Base-by-base conservation (phyloP, 2,113 vertebrate genomes). In the Gnathonemus echidnorhynchus region DNA sequence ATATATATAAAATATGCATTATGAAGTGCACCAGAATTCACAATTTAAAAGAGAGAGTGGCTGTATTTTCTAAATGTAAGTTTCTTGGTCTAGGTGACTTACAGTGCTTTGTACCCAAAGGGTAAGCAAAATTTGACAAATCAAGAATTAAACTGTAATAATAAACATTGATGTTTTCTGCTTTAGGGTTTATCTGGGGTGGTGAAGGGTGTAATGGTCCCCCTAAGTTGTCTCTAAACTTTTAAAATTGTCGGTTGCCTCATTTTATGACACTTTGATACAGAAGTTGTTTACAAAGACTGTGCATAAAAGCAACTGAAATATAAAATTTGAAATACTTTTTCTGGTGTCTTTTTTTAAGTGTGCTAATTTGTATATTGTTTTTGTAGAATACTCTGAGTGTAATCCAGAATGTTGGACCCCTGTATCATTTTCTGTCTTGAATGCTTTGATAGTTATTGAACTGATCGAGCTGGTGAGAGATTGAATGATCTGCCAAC, bases 21-120 rank as follows among this genome's bases (percentile, higher is more conserved):
- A 39, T 85, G 48, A 91, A 87, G 21, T 91, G 49, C 91, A 88
- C 89, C 88, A 91, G 80, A 91, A 92, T 89, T 74, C 45, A 90
- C 42, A n/a, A 77, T 89, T 49, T 35, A 84, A 50, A 45, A 90
- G 48, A 53, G 42, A 58, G 86, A 83, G 42, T 88, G 90, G 70
- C 86, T 39, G 35, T 88, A 86, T 86, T 80, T 27, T 89, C 17
- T 89, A 89, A 70, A 87, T 35, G 83, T n/a, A 53, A 21, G 56
- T 70, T 90, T 89, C 31, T 89, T 56, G 39, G 66, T 87, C 42
- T 87, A 88, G 49, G 35, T 77, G 74, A 90, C 58, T 45, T 83
- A 21, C 46, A 86, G 17, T 85, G 74, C 89, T 92, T 27, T 90
- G 46, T 74, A 91, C 90, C 86, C 77, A 88, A 88, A 87, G 39